Evolutionary conservation across 2,888 invertebrate genomes (phyloP), one percentile per base, ranked within the genome.

Genomic region (Loripinus fragilis): DNA sequence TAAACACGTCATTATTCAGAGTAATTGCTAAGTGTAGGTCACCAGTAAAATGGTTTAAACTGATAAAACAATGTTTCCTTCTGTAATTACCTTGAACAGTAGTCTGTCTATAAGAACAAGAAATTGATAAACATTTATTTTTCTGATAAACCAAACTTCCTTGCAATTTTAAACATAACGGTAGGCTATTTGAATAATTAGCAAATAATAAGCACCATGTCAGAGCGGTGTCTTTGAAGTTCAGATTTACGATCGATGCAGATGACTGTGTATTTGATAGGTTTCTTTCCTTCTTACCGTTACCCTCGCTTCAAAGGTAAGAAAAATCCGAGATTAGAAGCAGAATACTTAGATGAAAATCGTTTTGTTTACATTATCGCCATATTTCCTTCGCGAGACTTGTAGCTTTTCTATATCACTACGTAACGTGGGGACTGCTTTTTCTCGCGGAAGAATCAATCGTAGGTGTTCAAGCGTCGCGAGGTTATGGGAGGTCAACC

Each of bases 371-470:
- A 87, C 87, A 86, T 86, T 81, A 88, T 85, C 87, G 73, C 80
- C 78, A 77, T 81, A 86, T 83, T 81, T 80, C 82, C 80, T 85
- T 82, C 81, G 76, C 75, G 74, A 71, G 76, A 83, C 83, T 74
- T 83, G 80, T 78, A 78, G 82, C 86, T 83, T 78, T 86, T 77
- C 73, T 74, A 73, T 77, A 76, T 86, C 80, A 82, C 88, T 84
- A 82, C 80, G 89, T 85, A 86, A 88, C 89, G 77, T 68, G 64
- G 85, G 89, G 85, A 89, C 85, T 89, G 86, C 86, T 87, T 89
- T 88, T 83, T 85, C 71, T 77, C 77, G 89, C 89, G 89, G 86
- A 89, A 83, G 86, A 85, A 86, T 85, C 85, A 80, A 83, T 85
- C 78, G 78, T 71, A 82, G 73, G 81, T 82, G 88, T 85, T 85